These are phyloP conservation scores for Lepilemur ruficaudatus DNA, from an alignment of 2,797 vertebrate genomes.

Conservation along the genomic window DNA sequence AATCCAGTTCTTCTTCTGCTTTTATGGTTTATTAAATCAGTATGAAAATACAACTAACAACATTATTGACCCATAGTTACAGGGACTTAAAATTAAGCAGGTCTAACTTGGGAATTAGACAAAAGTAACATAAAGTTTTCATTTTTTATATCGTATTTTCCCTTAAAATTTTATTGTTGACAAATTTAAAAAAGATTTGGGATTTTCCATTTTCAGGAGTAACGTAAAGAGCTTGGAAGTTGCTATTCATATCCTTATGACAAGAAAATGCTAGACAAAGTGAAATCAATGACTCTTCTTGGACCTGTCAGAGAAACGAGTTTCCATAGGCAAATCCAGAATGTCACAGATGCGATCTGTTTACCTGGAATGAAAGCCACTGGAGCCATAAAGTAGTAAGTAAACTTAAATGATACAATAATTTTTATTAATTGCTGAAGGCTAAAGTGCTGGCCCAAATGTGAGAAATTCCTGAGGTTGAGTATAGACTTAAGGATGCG, in stretches of 20 bases:
- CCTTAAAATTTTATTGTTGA: background rate
- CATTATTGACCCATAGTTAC: background rate
- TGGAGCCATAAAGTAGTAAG: background rate
- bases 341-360: background rate
- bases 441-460: background rate
- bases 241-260: background rate
- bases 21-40: conserved; percentile 24
- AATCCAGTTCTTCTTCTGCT: background rate
- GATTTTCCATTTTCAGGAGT: background rate
- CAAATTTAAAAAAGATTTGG: background rate
- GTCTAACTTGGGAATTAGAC: background rate
- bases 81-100: background rate
- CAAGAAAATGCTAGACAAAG: background rate
- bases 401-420: background rate
- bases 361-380: background rate
- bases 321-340: background rate
- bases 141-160: background rate
- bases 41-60: conserved; percentile 18
- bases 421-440: background rate
- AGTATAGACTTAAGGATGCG: background rate
- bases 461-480: background rate
- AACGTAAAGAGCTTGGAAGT: background rate
- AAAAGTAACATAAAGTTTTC: background rate
- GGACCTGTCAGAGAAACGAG: background rate
- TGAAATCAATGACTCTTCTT: background rate